phyloP scores from a whole-genome alignment of 2,797 vertebrate species.

The Orientallactaga sibirica region DNA sequence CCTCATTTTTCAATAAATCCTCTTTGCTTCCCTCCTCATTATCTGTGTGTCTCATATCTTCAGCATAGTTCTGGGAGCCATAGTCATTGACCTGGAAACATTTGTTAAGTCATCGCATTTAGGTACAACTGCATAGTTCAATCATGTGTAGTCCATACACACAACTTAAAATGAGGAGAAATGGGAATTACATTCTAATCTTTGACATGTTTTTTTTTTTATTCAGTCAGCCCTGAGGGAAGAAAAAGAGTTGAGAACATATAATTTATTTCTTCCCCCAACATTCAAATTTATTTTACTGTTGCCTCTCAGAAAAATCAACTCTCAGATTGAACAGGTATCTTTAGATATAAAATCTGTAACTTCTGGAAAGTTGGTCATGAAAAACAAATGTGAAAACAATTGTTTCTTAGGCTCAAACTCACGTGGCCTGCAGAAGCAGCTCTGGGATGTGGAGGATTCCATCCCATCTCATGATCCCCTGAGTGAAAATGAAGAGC shows the following conservation, averaged over 20 bases:
- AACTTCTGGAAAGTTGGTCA: background rate
- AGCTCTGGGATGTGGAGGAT: background rate
- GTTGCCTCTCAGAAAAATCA: background rate
- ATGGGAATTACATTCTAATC: background rate
- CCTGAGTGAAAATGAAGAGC: background rate
- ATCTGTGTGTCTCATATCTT: background rate
- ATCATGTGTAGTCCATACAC: rapidly evolving
- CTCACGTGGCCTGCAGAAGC: background rate
- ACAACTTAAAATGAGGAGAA: background rate
- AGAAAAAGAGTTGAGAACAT: conserved; percentile 9
- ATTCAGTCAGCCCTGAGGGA: background rate
- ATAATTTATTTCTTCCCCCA: background rate
- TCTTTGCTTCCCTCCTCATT: too few species aligned
- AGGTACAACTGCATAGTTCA: background rate
- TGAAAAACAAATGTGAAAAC: conserved; percentile 2
- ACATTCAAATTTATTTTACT: background rate
- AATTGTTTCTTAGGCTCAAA: background rate
- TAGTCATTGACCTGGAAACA: background rate
- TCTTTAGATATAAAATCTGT: background rate
- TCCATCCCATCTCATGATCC: rapidly evolving
- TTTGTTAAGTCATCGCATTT: background rate
- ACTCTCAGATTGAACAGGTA: background rate
- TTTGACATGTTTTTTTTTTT: background rate
- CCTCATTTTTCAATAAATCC: background rate
- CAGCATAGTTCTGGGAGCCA: too few species aligned